Evolutionary conservation across 2,888 invertebrate genomes (phyloP), one percentile per base, ranked within the genome.

Genomic region (Phaedon cochleariae): DNA sequence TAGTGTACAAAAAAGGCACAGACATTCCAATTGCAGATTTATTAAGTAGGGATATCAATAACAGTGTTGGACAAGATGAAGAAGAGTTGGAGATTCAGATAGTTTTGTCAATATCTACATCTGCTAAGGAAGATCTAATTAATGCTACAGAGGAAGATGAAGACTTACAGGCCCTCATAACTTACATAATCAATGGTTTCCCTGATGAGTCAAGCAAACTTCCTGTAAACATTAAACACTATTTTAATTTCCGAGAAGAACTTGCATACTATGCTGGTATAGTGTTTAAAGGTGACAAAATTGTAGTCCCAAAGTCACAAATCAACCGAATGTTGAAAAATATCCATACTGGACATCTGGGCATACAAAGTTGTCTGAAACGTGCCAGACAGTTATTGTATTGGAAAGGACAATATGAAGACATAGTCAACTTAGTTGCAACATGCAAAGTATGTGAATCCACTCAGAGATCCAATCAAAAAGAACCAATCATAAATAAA

Each of bases 1-100:
- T 77, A 6, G 48, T 54, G n/a, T 77, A 76, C 48, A 64, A 63
- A 22, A 72, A 71, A 49, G 76, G 78, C 57, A 75, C 64, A 66
- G 68, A 74, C 55, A 52, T 79, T 37, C 66, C 59, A 18, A 67
- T 75, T 48, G 71, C 72, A 9, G 75, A 75, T 67, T 52, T 52
- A 6, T 62, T 67, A 34, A 66, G 64, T 59, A 54, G 74, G 57
- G 70, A 73, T 58, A 64, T 64, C 12, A 68, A 70, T n/a, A 20
- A 66, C 12, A 51, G 17, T 5, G 15, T n/a, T 51, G 21, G n/a
- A 20, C 62, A 70, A 29, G 41, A 17, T 18, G 54, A 54, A 48
- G 59, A 64, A 49, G 52, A 48, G 7, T 64, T 70, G 62, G 70
- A 67, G 57, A 63, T 71, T 53, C 64, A 66, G 37, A 52, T 68